A percentile compares a stretch with the other conserved stretches of the same genome.
phyloP scores from a whole-genome alignment of 2,888 invertebrate species.

The Rhopalosiphum nymphaeae region DNA sequence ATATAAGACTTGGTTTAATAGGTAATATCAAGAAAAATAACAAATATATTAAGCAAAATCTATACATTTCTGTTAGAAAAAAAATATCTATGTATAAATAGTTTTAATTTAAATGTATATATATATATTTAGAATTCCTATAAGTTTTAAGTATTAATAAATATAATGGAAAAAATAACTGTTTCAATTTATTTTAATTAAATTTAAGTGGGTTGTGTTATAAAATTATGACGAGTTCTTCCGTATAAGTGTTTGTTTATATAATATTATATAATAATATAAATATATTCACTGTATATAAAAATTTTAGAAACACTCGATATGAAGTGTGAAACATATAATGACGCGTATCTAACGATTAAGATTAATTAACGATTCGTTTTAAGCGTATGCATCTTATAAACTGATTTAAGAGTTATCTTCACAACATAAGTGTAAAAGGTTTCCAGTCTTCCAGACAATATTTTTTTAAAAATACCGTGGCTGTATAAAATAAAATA shows the following conservation, averaged over 20 bases:
- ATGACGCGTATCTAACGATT: background rate
- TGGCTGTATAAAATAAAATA: background rate
- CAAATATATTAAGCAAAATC: background rate
- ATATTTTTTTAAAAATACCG: background rate
- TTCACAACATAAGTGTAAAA: background rate
- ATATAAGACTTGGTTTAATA: background rate
- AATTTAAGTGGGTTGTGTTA: background rate
- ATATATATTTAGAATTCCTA: background rate
- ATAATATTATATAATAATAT: background rate
- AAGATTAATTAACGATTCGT: background rate
- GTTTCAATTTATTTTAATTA: background rate
- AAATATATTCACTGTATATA: background rate
- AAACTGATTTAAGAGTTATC: background rate
- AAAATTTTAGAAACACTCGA: background rate
- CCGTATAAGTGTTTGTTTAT: background rate
- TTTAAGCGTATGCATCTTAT: background rate
- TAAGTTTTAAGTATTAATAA: background rate
- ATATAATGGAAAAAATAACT: background rate
- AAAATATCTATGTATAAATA: background rate
- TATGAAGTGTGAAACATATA: background rate
- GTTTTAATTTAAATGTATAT: background rate
- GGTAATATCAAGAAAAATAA: background rate
- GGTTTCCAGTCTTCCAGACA: background rate
- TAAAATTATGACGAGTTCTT: background rate
- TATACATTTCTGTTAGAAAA: background rate